Conservation (phyloP, 2,888 invertebrate species). For the Oligia latruncula region DNA sequence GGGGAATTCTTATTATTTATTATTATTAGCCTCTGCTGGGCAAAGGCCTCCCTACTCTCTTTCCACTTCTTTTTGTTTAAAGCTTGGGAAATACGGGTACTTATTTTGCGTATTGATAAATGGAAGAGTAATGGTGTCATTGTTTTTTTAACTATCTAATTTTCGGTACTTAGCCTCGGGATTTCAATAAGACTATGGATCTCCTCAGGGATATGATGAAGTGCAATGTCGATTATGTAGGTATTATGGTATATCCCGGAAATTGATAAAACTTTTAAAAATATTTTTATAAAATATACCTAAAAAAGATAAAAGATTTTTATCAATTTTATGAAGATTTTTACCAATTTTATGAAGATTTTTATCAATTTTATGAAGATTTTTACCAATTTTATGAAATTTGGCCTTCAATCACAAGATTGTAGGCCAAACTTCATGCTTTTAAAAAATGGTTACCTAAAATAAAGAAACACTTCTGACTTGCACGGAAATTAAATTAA, state of each 20-base stretch:
- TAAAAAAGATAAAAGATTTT: no score
- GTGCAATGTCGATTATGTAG: not conserved
- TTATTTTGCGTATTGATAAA: not conserved
- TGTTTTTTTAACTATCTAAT: no score
- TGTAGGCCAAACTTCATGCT: not conserved
- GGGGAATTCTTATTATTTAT: no score
- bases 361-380: no score
- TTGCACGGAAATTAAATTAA: not conserved
- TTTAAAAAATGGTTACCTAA: not conserved
- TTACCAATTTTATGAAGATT: no score
- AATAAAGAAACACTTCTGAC: not conserved
- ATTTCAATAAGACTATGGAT: not conserved
- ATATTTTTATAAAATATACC: no score
- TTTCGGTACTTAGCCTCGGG: not conserved
- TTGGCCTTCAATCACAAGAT: no score
- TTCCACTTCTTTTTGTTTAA: no score
- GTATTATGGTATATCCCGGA: not conserved
- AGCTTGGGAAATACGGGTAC: not conserved
- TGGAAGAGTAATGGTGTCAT: not conserved
- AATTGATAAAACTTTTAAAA: not conserved
- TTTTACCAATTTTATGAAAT: no score
- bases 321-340: no score
- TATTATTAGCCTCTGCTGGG: no score
- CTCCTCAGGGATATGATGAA: not conserved
- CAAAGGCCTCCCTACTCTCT: no score